These are phyloP conservation scores for Archips xylosteana DNA, from an alignment of 2,888 invertebrate genomes.

Conservation along the genomic window DNA sequence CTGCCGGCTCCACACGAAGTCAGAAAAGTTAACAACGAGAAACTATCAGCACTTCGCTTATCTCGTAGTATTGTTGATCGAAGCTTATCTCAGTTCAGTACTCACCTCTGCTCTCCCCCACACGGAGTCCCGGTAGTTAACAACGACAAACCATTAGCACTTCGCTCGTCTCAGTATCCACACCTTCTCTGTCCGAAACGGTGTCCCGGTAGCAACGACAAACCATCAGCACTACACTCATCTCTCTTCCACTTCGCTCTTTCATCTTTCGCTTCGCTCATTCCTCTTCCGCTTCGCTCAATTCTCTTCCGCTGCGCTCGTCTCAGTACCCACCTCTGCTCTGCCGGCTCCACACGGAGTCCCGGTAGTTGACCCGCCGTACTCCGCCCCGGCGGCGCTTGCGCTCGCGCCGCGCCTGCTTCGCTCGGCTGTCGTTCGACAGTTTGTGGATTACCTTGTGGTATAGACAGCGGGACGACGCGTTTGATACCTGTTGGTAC, in stretches of 20 bases:
- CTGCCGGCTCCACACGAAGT: conserved; percentile 73
- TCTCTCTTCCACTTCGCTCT: not conserved
- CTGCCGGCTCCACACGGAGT: conserved; percentile 73
- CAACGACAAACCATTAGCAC: conserved; percentile 50
- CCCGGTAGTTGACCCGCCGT: conserved; percentile 73
- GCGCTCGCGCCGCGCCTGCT: conserved; percentile 56
- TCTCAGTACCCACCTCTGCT: conserved; percentile 5
- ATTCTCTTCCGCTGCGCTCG: no score
- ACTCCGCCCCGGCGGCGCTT: conserved; percentile 62
- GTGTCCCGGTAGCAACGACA: no score
- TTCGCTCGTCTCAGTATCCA: conserved; percentile 51
- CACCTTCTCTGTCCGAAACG: no score
- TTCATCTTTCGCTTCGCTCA: no score
- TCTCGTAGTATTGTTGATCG: no score
- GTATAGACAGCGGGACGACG: conserved; percentile 76
- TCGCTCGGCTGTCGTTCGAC: conserved; percentile 66
- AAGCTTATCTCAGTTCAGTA: not conserved
- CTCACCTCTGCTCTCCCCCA: conserved; percentile 54
- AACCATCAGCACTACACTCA: no score
- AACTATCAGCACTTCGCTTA: conserved; percentile 54
- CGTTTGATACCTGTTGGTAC: conserved; percentile 66
- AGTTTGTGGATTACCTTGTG: conserved; percentile 67
- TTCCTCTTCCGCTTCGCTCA: no score
- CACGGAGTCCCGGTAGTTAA: conserved; percentile 77
- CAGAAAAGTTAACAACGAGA: conserved; percentile 69